Evolutionary conservation across 2,113 vertebrate genomes (phyloP).

Genomic region (Limanda limanda): DNA sequence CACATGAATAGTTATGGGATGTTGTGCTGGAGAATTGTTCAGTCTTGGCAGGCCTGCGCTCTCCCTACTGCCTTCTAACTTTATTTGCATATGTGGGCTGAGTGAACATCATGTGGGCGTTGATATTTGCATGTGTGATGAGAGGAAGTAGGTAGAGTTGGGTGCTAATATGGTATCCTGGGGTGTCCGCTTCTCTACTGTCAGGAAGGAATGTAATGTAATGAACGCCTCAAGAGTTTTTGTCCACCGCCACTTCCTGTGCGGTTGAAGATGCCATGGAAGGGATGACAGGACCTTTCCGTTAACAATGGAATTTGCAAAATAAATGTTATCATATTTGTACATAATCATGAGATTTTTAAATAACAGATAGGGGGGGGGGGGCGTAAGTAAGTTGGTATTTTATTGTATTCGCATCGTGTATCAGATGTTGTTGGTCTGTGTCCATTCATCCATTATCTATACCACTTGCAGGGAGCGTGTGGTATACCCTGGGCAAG

Average conservation of each 20-base stretch:
- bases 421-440: no score
- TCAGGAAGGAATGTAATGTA: neutral
- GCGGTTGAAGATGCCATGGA: neutral
- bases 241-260: neutral
- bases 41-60: conserved; percentile 3
- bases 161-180: neutral
- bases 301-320: neutral
- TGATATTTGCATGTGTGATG: neutral
- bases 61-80: conserved; percentile 20
- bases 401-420: no score
- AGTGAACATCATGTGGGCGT: conserved; percentile 11
- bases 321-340: no score
- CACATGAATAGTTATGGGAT: neutral
- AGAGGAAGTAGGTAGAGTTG: neutral
- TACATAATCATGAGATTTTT: no score
- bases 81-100: conserved; percentile 28
- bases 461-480: no score
- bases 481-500: no score
- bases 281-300: no score
- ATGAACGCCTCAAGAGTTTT: neutral
- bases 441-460: no score
- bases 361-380: no score
- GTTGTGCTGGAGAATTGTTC: neutral
- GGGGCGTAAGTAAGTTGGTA: no score
- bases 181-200: neutral